These are phyloP conservation scores for Lapara coniferarum DNA, from an alignment of 2,888 invertebrate genomes.

Conservation along the genomic window DNA sequence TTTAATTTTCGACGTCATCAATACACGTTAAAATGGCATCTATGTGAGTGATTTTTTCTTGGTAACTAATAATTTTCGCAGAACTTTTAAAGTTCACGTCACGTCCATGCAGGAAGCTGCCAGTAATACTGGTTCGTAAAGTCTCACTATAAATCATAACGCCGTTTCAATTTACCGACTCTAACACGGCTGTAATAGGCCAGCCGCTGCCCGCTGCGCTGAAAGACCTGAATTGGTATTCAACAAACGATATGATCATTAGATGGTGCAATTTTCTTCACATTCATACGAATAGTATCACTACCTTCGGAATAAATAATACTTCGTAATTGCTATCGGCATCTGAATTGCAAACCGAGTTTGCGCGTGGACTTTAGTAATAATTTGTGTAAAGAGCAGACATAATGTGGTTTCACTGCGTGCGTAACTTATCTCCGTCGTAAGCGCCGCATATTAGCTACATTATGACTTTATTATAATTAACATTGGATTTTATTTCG, in stretches of 20 bases:
- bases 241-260: conserved; percentile 79
- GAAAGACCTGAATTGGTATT: conserved; percentile 81
- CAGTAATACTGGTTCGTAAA: conserved; percentile 73
- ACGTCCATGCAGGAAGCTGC: conserved; percentile 70
- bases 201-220: conserved; percentile 63
- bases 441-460: conserved; percentile 6
- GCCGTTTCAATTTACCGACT: conserved; percentile 78
- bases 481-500: conserved; percentile 28
- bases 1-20: background rate
- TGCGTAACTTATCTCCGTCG: background rate
- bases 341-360: conserved; percentile 63
- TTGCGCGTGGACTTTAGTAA: conserved; percentile 59
- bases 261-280: conserved; percentile 80
- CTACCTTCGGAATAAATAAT: conserved; percentile 68
- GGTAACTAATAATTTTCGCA: conserved; percentile 1
- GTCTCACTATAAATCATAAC: conserved; percentile 78
- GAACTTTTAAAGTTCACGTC: conserved; percentile 62
- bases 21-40: background rate
- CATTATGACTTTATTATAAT: conserved; percentile 20
- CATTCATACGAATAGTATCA: conserved; percentile 70
- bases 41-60: conserved; percentile 3
- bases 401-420: conserved; percentile 57
- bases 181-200: conserved; percentile 72
- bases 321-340: conserved; percentile 69
- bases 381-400: conserved; percentile 50